Conservation (phyloP, 2,888 invertebrate genomes). For the Psococerastis gibbosa region DNA sequence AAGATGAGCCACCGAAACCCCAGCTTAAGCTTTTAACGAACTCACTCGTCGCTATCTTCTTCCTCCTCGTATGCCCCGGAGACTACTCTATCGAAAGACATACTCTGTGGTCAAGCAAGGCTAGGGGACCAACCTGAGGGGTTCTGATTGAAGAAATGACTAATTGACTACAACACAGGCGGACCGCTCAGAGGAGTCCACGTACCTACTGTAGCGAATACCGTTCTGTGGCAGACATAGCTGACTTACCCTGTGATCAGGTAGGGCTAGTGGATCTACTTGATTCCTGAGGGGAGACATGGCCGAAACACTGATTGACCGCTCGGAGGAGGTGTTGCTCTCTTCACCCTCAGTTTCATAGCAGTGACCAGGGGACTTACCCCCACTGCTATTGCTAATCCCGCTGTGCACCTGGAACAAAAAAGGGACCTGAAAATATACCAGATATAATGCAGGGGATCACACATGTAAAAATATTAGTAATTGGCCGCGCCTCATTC, state of each 20-base stretch:
- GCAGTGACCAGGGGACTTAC: slow-evolving; percentile 44
- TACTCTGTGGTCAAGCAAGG: slow-evolving; percentile 18
- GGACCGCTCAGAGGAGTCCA: slow-evolving; percentile 44
- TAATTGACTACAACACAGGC: slow-evolving; percentile 45
- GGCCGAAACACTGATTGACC: slow-evolving; percentile 49
- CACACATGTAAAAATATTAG: too few relatives aligned
- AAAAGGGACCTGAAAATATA: too few relatives aligned
- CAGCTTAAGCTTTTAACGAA: too few relatives aligned
- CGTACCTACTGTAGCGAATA: slow-evolving; percentile 8
- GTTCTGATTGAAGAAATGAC: slow-evolving; percentile 37
- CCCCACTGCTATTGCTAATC: slow-evolving; percentile 33
- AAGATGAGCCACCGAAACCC: too few relatives aligned
- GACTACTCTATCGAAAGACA: too few relatives aligned
- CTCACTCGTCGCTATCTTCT: too few relatives aligned
- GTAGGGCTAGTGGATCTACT: slow-evolving; percentile 20
- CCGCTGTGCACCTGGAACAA: slow-evolving; percentile 54
- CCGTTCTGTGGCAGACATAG: slow-evolving; percentile 14
- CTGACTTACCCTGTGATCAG: slow-evolving; percentile 18
- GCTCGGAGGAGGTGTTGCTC: slow-evolving; percentile 56
- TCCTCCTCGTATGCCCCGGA: too few relatives aligned
- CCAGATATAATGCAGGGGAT: too few relatives aligned
- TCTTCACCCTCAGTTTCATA: slow-evolving; percentile 84
- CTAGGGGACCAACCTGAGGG: slow-evolving; percentile 23
- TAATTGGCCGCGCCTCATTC: too few relatives aligned
- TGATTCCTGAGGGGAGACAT: slow-evolving; percentile 35